Evolutionary conservation across 2,113 vertebrate genomes (phyloP), one percentile per base, ranked within the genome.

Genomic region (Actenoides lindsayi): DNA sequence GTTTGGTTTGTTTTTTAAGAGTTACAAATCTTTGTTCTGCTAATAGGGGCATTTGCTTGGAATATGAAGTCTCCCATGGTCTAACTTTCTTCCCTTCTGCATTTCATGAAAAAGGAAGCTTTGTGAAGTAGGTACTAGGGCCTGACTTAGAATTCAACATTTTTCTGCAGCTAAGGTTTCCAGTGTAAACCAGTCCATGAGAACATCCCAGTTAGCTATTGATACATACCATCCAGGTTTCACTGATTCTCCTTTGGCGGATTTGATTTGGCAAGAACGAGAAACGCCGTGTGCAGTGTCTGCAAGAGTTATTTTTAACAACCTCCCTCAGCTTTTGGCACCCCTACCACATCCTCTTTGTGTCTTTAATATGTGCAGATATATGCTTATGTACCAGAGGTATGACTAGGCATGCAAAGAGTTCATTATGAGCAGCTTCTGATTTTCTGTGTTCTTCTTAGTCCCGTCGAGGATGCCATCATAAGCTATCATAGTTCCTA

Each of bases 401-500:
- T 89, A 80, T 94, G 88, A 62, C 60, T 24, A 56, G 35, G 82
- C 74, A 87, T 94, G 84, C 53, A 41, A 33, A 73, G 56, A 42
- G 64, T 59, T 89, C 85, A 57, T 97, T 97, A 96, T 48, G 83
- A 84, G 31, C 59, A 71, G 64, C 24, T 94, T 83, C 81, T 96
- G 71, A 75, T 62, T 67, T 42, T 54, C 41, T 94, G 53, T 35
- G 51, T 56, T 93, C 73, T 5, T 85, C 41, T 10, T 6, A 60
- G 41, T 83, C 18, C 48, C 57, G 78, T 31, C 4, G 39, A 84
- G 44, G 41, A n/a, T 18, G 33, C 87, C 57, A 8, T 67, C n/a
- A n/a, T 90, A 78, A 75, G 30, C 42, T 77, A 30, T 77, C 42
- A 8, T 41, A 33, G 41, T 57, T 96, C 42, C 57, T 71, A 27